Evolutionary conservation across 2,888 invertebrate genomes (phyloP).

Genomic region (Oligia fasciuncula): DNA sequence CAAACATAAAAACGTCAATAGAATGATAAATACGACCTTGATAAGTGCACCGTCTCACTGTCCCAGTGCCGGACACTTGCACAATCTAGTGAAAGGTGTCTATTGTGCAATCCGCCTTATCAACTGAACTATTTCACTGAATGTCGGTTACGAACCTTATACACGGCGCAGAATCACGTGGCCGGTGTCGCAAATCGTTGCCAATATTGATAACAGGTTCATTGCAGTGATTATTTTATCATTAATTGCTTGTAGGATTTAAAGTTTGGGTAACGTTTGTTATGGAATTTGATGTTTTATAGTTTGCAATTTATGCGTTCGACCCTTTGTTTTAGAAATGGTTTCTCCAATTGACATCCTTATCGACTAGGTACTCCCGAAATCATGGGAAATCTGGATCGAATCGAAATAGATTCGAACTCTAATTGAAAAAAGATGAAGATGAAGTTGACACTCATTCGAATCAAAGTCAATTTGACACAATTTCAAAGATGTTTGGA

Average conservation of each 20-base stretch:
- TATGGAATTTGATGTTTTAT: slow-evolving; percentile 11
- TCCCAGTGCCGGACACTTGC: slow-evolving; percentile 65
- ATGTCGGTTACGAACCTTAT: slow-evolving; percentile 63
- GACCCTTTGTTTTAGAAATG: neutral
- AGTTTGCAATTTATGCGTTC: neutral
- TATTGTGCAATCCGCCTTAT: slow-evolving; percentile 77
- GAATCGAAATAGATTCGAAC: slow-evolving; percentile 3
- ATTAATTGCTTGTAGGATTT: slow-evolving; percentile 23
- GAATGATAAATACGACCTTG: slow-evolving; percentile 69
- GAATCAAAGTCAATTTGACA: slow-evolving; percentile 18
- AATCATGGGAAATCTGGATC: slow-evolving; percentile 9
- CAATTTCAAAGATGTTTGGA: neutral
- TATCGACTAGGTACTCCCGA: neutral
- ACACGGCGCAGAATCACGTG: slow-evolving; percentile 46
- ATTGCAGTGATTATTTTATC: slow-evolving; percentile 40
- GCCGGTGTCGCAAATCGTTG: slow-evolving; percentile 57
- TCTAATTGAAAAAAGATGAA: no score
- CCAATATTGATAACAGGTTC: slow-evolving; percentile 65
- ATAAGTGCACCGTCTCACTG: slow-evolving; percentile 66
- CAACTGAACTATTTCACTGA: slow-evolving; percentile 70
- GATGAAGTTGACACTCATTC: neutral
- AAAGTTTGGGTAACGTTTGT: slow-evolving; percentile 11
- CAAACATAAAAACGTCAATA: slow-evolving; percentile 36
- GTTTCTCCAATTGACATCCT: neutral
- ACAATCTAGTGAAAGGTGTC: slow-evolving; percentile 78